Base-by-base conservation (phyloP, 1,140 invertebrate genomes). In the Drosophila kurseongensis region DNA sequence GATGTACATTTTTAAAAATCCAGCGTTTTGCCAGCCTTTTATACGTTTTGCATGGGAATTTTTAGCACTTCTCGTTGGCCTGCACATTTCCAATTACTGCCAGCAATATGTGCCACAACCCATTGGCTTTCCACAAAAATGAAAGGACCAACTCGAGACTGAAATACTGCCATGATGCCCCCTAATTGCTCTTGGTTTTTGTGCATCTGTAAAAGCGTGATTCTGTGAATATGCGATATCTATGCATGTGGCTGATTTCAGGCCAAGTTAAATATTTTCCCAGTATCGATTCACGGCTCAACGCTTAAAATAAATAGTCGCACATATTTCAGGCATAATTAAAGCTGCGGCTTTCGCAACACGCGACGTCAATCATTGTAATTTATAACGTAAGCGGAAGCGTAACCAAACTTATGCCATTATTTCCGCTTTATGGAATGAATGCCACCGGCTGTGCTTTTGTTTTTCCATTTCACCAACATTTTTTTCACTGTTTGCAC, bases 331-430 rank as follows among this genome's bases (percentile, higher is more conserved):
- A 72, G 48, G 54, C 48, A 57, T 75, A 75, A 75, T 75, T 75
- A 67, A 67, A 54, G 59, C 54, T 27, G 23, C 10, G 59, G 51
- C 18, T 4, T 4, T 18, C 41, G 36, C 55, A 52, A 51, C 77
- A 85, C 59, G 75, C 69, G 45, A 86, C 71, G 78, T 82, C 83
- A 86, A 86, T 89, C 79, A 86, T 42, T 75, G 83, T 71, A 77
- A 88, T 79, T 82, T 86, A 81, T 79, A 88, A 62, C 47, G 66
- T 14, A 36, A 63, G 63, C 48, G 29, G 54, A 76, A 68, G 65
- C 55, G 54, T 54, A 77, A 68, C 52, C 47, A 86, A 80, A 69
- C 69, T 88, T 61, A 73, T 82, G 79, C 78, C 83, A 71, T 88
- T 61, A 88, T 88, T 88, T 86, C 79, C 83, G 78, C 65, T 80